These are phyloP conservation scores for Gobiocypris rarus DNA, from an alignment of 2,113 vertebrate genomes.

Conservation along the genomic window DNA sequence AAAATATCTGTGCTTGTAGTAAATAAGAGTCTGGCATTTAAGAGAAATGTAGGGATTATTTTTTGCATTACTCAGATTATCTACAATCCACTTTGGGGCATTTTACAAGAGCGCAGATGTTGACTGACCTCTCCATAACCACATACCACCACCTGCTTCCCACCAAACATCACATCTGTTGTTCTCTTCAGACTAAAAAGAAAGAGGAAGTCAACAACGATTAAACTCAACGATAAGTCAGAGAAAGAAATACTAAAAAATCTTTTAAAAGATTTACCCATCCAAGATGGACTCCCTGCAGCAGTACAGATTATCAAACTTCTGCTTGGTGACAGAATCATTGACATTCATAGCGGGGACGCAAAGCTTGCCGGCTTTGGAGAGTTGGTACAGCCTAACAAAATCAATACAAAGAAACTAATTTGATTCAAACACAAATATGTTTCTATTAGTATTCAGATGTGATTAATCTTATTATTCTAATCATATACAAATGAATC, in stretches of 20 bases:
- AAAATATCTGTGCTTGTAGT: not conserved
- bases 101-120: conserved; percentile 37
- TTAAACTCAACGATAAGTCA: not conserved
- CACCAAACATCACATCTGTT: conserved; percentile 99
- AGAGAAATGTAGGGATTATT: not conserved
- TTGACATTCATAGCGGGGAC: conserved; percentile 99
- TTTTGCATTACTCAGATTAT: conserved; percentile 1
- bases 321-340: conserved; percentile 98
- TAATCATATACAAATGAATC: conserved; percentile 30
- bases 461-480: not conserved
- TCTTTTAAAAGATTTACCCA: conserved; percentile 85
- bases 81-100: not conserved
- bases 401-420: conserved; percentile 34
- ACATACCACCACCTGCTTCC: conserved; percentile 97
- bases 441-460: not conserved
- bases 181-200: conserved; percentile 91
- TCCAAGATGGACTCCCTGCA: conserved; percentile 98
- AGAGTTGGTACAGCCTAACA: conserved; percentile 94
- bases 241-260: conserved; percentile 49
- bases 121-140: conserved; percentile 95
- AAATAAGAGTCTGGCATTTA: not conserved
- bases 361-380: conserved; percentile 96
- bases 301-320: conserved; percentile 98
- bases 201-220: conserved; percentile 31
- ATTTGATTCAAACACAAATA: not conserved